Evolutionary conservation across 2,113 vertebrate genomes (phyloP).

Genomic region (Thinocorus orbignyianus): DNA sequence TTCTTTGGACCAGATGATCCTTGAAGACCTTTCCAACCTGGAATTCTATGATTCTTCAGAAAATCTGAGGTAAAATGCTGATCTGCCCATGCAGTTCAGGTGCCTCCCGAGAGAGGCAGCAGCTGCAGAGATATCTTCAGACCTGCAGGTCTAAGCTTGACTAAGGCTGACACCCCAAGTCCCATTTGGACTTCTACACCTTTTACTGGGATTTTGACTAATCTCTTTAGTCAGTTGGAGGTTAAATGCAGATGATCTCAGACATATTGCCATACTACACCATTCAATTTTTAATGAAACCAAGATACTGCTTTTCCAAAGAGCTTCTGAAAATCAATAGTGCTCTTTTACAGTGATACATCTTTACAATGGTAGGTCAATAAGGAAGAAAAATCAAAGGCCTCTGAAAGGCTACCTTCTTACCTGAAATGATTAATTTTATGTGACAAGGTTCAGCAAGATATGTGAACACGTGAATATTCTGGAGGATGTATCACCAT

Average conservation of each 20-base stretch:
- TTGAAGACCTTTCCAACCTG: background rate
- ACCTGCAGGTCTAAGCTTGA: background rate
- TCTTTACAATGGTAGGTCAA: constrained; percentile 14
- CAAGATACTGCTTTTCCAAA: constrained; percentile 8
- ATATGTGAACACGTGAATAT: background rate
- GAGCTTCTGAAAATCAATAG: constrained; percentile 34
- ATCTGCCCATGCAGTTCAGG: background rate
- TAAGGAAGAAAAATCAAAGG: constrained; percentile 1
- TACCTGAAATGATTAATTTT: background rate
- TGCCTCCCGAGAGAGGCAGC: background rate
- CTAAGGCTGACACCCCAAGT: background rate
- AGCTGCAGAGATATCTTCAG: background rate
- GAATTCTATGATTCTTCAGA: background rate
- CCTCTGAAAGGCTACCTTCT: background rate
- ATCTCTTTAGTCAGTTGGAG: background rate
- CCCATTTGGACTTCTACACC: background rate
- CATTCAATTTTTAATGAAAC: constrained; percentile 53
- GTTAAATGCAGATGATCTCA: background rate
- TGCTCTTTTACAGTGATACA: background rate
- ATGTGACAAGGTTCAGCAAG: background rate
- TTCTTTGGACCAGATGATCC: background rate
- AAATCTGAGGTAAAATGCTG: background rate
- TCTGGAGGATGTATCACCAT: background rate
- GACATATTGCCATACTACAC: background rate
- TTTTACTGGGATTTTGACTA: background rate